These are phyloP conservation scores for Perccottus glenii DNA, from an alignment of 2,113 vertebrate species.

Conservation along the genomic window DNA sequence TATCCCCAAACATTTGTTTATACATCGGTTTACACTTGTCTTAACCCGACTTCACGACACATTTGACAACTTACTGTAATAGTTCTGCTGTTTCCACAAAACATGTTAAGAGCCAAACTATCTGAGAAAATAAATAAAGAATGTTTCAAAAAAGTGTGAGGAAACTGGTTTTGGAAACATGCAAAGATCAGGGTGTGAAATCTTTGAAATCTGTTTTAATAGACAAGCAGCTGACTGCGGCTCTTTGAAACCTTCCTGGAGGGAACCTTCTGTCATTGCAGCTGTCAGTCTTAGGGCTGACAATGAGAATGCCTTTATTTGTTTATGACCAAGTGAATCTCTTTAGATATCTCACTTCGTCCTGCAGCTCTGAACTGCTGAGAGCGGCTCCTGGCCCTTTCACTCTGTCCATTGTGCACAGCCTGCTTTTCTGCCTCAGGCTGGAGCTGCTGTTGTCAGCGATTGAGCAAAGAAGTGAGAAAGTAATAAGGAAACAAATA, in stretches of 20 bases:
- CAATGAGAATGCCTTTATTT: constrained; percentile 46
- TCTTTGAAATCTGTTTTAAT: constrained; percentile 2
- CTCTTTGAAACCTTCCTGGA: constrained; percentile 31
- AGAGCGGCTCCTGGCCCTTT: constrained; percentile 21
- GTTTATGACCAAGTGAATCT: constrained; percentile 36
- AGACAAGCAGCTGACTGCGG: constrained; percentile 22
- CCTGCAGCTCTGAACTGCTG: constrained; percentile 33
- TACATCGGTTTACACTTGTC: constrained; percentile 37
- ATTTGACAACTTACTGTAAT: constrained; percentile 17
- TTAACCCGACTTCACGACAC: constrained; percentile 33
- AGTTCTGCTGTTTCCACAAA: constrained; percentile 4
- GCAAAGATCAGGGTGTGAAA: not conserved
- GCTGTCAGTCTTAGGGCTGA: constrained; percentile 46
- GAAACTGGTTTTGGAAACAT: not conserved
- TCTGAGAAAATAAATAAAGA: not conserved
- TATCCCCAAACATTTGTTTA: constrained; percentile 62
- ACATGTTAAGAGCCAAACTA: not conserved
- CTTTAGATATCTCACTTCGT: constrained; percentile 41
- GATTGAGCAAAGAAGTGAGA: constrained; percentile 19
- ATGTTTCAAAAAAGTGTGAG: not conserved
- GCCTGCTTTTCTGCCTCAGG: constrained; percentile 48
- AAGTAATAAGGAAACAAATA: constrained; percentile 50
- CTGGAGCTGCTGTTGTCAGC: constrained; percentile 39
- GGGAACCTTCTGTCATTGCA: constrained; percentile 36
- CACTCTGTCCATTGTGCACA: constrained; percentile 24